Evolutionary conservation across 2,113 vertebrate species (phyloP), one percentile per base, ranked within the genome.

Genomic region (Archocentrus centrarchus): DNA sequence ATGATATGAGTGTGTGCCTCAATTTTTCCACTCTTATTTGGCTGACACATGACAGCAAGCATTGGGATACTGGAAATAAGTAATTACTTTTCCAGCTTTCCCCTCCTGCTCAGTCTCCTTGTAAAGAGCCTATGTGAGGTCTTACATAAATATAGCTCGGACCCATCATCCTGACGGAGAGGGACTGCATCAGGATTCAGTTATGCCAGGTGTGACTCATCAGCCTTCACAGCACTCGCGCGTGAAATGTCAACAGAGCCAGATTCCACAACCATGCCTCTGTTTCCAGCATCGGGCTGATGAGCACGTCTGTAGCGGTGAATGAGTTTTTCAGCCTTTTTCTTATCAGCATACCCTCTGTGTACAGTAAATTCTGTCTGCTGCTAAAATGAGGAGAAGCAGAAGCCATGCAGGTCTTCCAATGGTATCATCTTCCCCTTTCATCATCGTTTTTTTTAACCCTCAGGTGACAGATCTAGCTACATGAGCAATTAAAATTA

Each of bases 161-260:
- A 73, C 64, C 59, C 66, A 18, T 86, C 89, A 63, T 60, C 60
- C 64, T 78, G 88, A 79, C 81, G 75, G 80, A 66, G 55, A 39
- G n/a, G 47, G 76, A 78, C 80, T 47, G 75, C 79, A 66, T 87
- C 77, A 75, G 84, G 88, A 83, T 58, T 79, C 66, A 2, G 80
- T 62, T 75, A 64, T 57, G 73, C 82, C 89, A 88, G 92, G 91
- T 87, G 81, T 85, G 94, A 94, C 80, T 92, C 91, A 90, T 90
- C 91, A 88, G 89, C 82, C 89, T 86, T 91, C 91, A 81, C 89
- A 53, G 86, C 87, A 53, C 87, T 92, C 89, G 88, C 86, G 85
- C 80, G 32, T 91, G 90, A 95, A 95, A 93, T 94, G 86, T 91
- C 93, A 92, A 86, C 86, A 89, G 85, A 89, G 68, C 66, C 87